phyloP scores from a whole-genome alignment of 2,113 vertebrate genomes.

The Axis porcinus region DNA sequence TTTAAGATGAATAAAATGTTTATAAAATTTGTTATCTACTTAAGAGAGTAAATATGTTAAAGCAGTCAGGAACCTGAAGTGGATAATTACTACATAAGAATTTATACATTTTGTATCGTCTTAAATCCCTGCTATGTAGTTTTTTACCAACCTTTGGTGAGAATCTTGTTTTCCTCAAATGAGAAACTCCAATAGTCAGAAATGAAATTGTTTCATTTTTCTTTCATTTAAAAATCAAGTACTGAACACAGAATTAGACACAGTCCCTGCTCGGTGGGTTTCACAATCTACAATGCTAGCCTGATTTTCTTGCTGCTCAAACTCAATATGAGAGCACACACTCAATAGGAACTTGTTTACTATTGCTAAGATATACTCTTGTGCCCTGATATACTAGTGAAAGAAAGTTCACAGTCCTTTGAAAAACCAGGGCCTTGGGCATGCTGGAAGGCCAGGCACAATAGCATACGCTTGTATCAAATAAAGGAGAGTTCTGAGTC shows the following conservation, averaged over 20 bases:
- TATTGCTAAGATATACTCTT: conserved; percentile 21
- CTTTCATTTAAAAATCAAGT: conserved; percentile 52
- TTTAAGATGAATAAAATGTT: not conserved
- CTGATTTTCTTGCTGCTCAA: conserved; percentile 27
- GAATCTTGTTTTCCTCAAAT: conserved; percentile 47
- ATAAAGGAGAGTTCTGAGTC: conserved; percentile 43
- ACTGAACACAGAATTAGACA: conserved; percentile 38
- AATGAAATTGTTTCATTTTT: conserved; percentile 55
- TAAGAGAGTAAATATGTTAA: not conserved
- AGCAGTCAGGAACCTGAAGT: not conserved
- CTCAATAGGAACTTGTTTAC: conserved; percentile 49
- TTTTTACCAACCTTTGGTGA: not conserved
- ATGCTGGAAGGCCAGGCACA: conserved; percentile 32
- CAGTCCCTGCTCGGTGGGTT: not conserved
- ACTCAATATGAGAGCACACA: not conserved
- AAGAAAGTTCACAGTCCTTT: conserved; percentile 54
- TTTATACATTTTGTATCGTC: conserved; percentile 13
- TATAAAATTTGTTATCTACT: not conserved
- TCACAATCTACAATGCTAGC: not conserved
- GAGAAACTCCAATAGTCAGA: conserved; percentile 38
- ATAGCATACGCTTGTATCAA: conserved; percentile 7
- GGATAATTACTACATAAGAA: conserved; percentile 10
- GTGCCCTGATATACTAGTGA: not conserved
- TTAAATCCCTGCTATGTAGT: not conserved
- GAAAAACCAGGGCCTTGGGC: conserved; percentile 51